Base-by-base conservation (phyloP, 2,113 vertebrate species). In the Pterocles orientalis region DNA sequence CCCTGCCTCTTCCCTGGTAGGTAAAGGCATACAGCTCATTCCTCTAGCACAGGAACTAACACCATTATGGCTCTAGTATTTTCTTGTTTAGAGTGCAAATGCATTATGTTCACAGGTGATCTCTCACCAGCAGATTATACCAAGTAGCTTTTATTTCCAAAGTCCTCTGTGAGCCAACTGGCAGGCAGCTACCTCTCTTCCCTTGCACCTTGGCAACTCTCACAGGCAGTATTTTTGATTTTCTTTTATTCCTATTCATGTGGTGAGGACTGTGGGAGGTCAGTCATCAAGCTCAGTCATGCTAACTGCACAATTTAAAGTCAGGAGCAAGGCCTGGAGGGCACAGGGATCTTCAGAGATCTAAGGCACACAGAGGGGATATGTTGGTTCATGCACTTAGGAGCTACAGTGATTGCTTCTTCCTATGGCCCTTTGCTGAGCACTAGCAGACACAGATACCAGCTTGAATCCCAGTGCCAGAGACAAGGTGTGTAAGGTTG, bases 391-490 rank as follows among this genome's bases (percentile, higher is more conserved):
- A 18, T 3, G 7, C 6, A 19, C 4, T 20, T 43, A 24, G 8
- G 15, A 76, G 17, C 34, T 34, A 56, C 28, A 62, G 31, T 1
- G 1, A 23, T 14, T 34, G 26, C 29, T 72, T 39, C 39, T 5
- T 78, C 14, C 24, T 23, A 4, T 78, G 36, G 24, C 36, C 54
- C 15, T 0, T 0, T 39, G 60, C 64, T 70, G 23, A 48, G 31
- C 8, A 3, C 34, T 23, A 45, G 19, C 33, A 45, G 60, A n/a
- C n/a, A 36, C 5, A 14, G 54, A 34, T 26, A 29, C 4, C 3
- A 3, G 9, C 25, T 57, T 87, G 33, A 53, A 73, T 72, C 14
- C 33, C 34, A 56, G 54, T 57, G 64, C 39, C 34, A 81, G 36
- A 94, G 29, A 29, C 58, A 73, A 66, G 7, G 14, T 65, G 24